A percentile compares a stretch with the other conserved stretches of the same genome.
phyloP scores from a whole-genome alignment of 2,797 vertebrate species.

The Cetoscarus ocellatus region DNA sequence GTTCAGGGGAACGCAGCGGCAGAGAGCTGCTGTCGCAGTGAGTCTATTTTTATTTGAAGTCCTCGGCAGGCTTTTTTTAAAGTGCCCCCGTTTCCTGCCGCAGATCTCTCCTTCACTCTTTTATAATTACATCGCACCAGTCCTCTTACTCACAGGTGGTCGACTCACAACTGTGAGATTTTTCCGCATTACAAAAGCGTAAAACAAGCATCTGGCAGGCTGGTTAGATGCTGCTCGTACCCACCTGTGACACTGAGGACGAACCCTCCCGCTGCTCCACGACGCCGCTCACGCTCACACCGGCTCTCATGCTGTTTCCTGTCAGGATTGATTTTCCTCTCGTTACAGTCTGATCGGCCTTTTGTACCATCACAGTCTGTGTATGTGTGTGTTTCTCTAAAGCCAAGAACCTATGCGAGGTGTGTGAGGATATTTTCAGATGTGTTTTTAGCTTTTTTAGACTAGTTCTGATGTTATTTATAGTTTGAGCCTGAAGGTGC shows the following conservation, averaged over 20 bases:
- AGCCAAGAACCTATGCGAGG: background rate
- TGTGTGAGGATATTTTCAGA: too few species aligned
- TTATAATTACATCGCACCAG: slow-evolving; percentile 58
- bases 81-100: slow-evolving; percentile 46
- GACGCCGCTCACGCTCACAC: too few species aligned
- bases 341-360: slow-evolving; percentile 15
- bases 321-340: background rate
- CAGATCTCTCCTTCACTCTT: slow-evolving; percentile 49
- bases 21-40: slow-evolving; percentile 56
- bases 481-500: too few species aligned
- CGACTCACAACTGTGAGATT: slow-evolving; percentile 64
- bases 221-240: slow-evolving; percentile 54
- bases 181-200: slow-evolving; percentile 37
- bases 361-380: slow-evolving; percentile 11
- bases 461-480: too few species aligned
- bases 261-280: slow-evolving; percentile 43
- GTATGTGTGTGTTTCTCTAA: background rate
- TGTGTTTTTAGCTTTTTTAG: too few species aligned
- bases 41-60: slow-evolving; percentile 74
- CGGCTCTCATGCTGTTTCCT: slow-evolving; percentile 17
- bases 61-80: slow-evolving; percentile 55
- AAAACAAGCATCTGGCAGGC: slow-evolving; percentile 60
- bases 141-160: slow-evolving; percentile 61
- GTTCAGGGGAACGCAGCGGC: slow-evolving; percentile 43
- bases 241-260: slow-evolving; percentile 65